These are phyloP conservation scores for Orientallactaga sibirica DNA, from an alignment of 2,797 vertebrate genomes.

Conservation along the genomic window DNA sequence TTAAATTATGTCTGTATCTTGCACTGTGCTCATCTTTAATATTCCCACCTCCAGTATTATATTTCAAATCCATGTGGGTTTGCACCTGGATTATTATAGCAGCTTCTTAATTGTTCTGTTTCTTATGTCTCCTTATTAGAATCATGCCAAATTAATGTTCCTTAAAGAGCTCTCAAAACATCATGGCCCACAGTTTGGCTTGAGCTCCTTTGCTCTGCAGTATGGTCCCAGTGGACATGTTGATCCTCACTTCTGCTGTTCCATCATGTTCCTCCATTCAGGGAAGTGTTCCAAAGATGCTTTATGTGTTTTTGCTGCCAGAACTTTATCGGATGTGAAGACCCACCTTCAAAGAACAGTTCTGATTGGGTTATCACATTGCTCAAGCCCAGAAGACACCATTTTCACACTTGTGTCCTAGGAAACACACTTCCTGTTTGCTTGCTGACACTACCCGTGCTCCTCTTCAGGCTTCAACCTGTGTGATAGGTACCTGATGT, in stretches of 20 bases:
- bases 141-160: conserved; percentile 13
- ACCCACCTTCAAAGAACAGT: not conserved
- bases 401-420: no score
- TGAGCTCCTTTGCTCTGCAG: not conserved
- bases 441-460: not conserved
- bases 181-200: not conserved
- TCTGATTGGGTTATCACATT: not conserved
- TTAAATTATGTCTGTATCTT: not conserved
- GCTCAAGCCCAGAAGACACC: not conserved
- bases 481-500: not conserved
- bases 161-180: not conserved
- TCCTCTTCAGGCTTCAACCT: not conserved
- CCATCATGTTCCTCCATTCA: not conserved
- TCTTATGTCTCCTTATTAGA: not conserved
- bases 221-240: no score
- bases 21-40: not conserved
- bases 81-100: not conserved
- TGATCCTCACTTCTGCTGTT: not conserved
- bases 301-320: not conserved
- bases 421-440: not conserved
- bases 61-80: not conserved
- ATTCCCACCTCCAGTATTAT: not conserved
- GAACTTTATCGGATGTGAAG: not conserved
- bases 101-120: conserved; percentile 13
- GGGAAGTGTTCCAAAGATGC: not conserved